Percentiles rank a stretch among this genome's conserved stretches.
Conservation (phyloP, 2,797 vertebrate genomes). For the Acanthurus leucopareius region DNA sequence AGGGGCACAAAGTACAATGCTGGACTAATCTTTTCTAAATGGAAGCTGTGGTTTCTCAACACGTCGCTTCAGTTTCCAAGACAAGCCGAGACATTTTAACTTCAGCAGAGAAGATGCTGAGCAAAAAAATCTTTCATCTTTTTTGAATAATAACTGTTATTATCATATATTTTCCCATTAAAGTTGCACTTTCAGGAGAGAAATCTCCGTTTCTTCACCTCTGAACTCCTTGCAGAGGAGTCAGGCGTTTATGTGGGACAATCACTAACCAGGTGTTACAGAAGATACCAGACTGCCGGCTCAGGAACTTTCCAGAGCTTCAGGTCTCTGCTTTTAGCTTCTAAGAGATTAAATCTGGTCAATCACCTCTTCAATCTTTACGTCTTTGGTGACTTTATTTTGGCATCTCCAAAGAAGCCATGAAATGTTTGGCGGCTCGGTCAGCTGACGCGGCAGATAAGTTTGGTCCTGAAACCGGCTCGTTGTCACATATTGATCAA, state of each 20-base stretch:
- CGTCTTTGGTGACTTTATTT: no score
- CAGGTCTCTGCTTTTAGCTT: neutral
- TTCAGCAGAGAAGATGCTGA: neutral
- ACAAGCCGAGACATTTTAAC: neutral
- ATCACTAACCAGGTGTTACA: neutral
- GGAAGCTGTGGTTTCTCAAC: neutral
- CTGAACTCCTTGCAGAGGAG: conserved; percentile 4
- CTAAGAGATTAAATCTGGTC: no score
- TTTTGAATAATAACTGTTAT: no score
- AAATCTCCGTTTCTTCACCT: conserved; percentile 1
- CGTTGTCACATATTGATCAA: neutral
- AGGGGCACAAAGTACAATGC: neutral
- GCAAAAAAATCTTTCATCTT: neutral
- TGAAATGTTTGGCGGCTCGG: no score
- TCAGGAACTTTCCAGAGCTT: conserved; percentile 33
- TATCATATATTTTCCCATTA: neutral
- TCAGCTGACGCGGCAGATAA: no score
- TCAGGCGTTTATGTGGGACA: neutral
- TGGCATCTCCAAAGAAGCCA: no score
- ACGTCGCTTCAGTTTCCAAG: conserved; percentile 5
- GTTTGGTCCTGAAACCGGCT: no score
- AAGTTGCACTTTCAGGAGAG: neutral
- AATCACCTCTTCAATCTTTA: no score
- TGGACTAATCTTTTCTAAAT: neutral
- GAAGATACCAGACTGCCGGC: conserved; percentile 12